These are phyloP conservation scores for Elephas maximus DNA, from an alignment of 2,113 vertebrate species.

Conservation along the genomic window DNA sequence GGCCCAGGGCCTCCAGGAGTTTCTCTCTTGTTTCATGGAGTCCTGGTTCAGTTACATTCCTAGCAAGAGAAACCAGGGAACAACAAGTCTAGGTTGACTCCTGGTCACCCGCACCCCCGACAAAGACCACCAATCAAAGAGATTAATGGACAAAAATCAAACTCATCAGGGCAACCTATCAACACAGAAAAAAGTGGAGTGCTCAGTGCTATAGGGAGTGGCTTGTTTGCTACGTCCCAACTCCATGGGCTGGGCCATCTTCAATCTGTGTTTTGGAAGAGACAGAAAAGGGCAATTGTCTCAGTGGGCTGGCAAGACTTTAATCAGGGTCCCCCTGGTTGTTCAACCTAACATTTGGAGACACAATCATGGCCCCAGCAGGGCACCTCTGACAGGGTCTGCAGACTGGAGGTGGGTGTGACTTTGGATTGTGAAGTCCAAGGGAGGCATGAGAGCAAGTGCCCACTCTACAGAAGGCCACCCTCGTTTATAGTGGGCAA, in stretches of 20 bases:
- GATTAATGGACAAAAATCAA: background rate
- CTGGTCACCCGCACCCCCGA: background rate
- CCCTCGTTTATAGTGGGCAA: background rate
- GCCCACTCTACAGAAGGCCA: background rate
- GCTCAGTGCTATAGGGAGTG: background rate
- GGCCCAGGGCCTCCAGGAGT: background rate
- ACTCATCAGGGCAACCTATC: background rate
- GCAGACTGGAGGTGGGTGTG: background rate
- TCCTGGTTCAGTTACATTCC: background rate
- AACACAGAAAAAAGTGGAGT: background rate
- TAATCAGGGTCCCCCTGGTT: background rate
- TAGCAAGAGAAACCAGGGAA: background rate
- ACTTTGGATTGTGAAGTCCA: background rate
- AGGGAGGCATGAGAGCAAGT: background rate
- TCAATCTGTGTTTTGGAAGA: background rate
- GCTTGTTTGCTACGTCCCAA: rapidly evolving
- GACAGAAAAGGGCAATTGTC: background rate
- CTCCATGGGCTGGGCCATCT: background rate
- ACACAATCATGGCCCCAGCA: background rate
- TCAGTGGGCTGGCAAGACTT: too few relatives aligned
- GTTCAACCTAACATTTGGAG: background rate
- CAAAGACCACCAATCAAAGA: background rate
- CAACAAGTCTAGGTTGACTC: background rate
- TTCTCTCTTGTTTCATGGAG: background rate
- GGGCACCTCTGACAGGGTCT: background rate